Percentiles rank a stretch among this genome's conserved stretches.
phyloP scores from a whole-genome alignment of 2,797 vertebrate species.

The Crenuchus spilurus region DNA sequence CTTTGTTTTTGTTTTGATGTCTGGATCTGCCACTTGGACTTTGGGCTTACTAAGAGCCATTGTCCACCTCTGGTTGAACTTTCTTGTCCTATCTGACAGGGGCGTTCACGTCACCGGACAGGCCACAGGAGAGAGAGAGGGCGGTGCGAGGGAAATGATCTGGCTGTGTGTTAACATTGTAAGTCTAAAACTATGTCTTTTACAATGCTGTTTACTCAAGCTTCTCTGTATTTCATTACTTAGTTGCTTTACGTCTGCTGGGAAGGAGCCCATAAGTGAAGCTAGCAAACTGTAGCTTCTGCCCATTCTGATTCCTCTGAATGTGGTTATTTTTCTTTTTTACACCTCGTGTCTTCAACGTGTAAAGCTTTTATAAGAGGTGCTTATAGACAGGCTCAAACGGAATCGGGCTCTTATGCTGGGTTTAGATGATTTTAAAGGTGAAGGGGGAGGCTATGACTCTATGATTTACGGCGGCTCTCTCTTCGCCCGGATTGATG shows the following conservation, averaged over 20 bases:
- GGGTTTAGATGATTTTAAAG: conserved; percentile 84
- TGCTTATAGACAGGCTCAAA: conserved; percentile 77
- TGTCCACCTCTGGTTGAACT: conserved; percentile 42
- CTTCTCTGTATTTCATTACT: neutral
- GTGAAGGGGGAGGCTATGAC: conserved; percentile 72
- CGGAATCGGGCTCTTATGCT: conserved; percentile 81
- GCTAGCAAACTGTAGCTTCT: neutral
- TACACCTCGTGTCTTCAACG: conserved; percentile 68
- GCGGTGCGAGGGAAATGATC: neutral
- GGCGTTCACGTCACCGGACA: conserved; percentile 47
- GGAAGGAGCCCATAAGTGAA: neutral
- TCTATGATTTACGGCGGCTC: conserved; percentile 79
- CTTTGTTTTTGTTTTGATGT: conserved; percentile 41
- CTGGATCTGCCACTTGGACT: conserved; percentile 31
- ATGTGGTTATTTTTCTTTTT: conserved; percentile 69
- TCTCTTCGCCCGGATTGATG: conserved; percentile 82
- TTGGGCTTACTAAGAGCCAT: conserved; percentile 36
- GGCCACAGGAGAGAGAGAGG: conserved; percentile 24
- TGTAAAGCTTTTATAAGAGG: conserved; percentile 80
- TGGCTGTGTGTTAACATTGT: neutral
- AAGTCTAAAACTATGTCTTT: neutral
- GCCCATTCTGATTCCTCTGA: conserved; percentile 66
- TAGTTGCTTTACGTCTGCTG: neutral
- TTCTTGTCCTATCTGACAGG: conserved; percentile 46
- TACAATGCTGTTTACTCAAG: neutral